Base-by-base conservation (phyloP, 2,888 invertebrate genomes). In the Liopterus haemorrhoidalis region DNA sequence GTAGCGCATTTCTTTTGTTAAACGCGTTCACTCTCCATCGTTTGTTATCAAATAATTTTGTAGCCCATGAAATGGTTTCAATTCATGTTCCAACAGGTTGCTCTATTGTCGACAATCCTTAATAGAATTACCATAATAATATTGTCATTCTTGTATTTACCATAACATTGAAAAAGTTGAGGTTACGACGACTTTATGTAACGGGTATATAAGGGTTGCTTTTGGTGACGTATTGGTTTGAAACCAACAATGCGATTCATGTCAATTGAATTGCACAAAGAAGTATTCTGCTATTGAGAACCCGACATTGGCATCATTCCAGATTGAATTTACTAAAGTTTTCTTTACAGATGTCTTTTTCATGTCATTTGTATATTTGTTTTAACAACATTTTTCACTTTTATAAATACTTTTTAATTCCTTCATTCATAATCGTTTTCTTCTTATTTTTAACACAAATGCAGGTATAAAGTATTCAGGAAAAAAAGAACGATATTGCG, bases 121-220 rank as follows among this genome's bases (percentile, higher is more conserved):
- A 67, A 67, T 67, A 62, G 65, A 65, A 67, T 67, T 67, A 67
- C 65, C 67, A 67, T 67, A 66, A 67, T 66, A 67, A 66, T 67
- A 67, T 67, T 67, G 66, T 65, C 67, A 65, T 67, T 67, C 66
- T 66, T 67, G 59, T 62, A 63, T 64, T 64, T 64, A 64, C 64
- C 63, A 63, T 63, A 63, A 63, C 62, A 62, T 38, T 45, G 60
- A 62, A 63, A 61, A 61, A 62, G 59, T 55, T 58, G 56, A 54
- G 54, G 46, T 28, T 25, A 18, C 41, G 46, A 16, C 15, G 5
- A 20, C 41, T 19, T 8, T 44, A 30, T 35, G 14, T 19, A 20
- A 38, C 35, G 20, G n/a, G 32, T 32, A 22, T 20, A 33, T 45
- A 39, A 22, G 43, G 44, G 44, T 30, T 33, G 21, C 30, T 27